Conservation (phyloP, 2,797 vertebrate species). For the Cossypha dichroa region DNA sequence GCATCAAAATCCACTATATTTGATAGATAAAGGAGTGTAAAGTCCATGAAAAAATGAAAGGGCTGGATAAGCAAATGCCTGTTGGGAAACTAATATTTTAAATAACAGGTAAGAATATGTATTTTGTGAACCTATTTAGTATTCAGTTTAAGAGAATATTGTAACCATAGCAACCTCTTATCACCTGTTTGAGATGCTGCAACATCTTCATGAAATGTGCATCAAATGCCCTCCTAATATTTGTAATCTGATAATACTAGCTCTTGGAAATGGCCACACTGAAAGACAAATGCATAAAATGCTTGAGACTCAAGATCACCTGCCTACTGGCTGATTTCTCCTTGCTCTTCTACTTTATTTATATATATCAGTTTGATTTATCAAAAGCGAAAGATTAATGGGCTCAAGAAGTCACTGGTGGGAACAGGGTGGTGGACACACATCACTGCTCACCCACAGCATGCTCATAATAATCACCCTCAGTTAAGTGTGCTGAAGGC, state of each 20-base stretch:
- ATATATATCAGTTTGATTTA: neutral
- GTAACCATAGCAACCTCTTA: conserved; percentile 72
- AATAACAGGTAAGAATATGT: conserved; percentile 20
- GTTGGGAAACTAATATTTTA: conserved; percentile 17
- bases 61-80: conserved; percentile 19
- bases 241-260: neutral
- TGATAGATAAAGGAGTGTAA: conserved; percentile 5
- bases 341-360: neutral
- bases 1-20: conserved; percentile 9
- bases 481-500: neutral
- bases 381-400: neutral
- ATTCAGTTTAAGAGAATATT: conserved; percentile 17
- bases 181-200: conserved; percentile 55
- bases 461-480: neutral
- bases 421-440: neutral
- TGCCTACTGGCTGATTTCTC: neutral
- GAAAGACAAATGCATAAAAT: neutral
- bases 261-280: neutral
- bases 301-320: neutral
- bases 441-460: neutral
- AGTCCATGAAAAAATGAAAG: conserved; percentile 30
- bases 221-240: neutral
- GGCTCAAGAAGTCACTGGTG: neutral
- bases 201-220: conserved; percentile 18
- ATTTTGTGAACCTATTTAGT: conserved; percentile 36